These are phyloP conservation scores for Polyodon spathula DNA, from an alignment of 2,113 vertebrate genomes.

Conservation along the genomic window DNA sequence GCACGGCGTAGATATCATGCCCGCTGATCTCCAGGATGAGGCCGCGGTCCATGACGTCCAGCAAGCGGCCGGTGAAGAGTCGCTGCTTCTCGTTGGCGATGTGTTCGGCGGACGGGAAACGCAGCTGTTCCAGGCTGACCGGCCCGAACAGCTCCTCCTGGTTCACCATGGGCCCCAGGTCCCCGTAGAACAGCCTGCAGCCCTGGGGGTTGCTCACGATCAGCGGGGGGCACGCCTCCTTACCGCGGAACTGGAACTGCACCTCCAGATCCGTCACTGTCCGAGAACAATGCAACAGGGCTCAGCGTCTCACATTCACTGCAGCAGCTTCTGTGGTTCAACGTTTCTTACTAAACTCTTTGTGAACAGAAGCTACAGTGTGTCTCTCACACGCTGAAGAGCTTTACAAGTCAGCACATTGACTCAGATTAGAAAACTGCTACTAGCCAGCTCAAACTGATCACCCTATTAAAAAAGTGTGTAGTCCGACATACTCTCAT, in stretches of 20 bases:
- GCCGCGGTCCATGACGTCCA: constrained; percentile 96
- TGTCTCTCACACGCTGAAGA: too few species aligned
- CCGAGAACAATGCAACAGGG: too few species aligned
- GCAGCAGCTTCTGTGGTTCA: too few species aligned
- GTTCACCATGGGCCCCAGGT: constrained; percentile 93
- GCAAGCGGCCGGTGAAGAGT: constrained; percentile 83
- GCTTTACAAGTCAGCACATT: too few species aligned
- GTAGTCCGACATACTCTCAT: too few species aligned
- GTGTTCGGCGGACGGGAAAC: constrained; percentile 85
- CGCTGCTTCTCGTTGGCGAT: constrained; percentile 90
- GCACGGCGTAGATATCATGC: constrained; percentile 88
- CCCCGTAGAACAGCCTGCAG: constrained; percentile 91
- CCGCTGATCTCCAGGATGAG: constrained; percentile 93
- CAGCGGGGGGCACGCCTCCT: constrained; percentile 71
- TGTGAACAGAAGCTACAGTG: too few species aligned
- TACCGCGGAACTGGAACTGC: constrained; percentile 87
- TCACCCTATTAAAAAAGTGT: too few species aligned
- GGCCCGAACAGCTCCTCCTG: constrained; percentile 97
- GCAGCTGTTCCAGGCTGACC: constrained; percentile 83
- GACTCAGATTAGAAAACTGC: too few species aligned
- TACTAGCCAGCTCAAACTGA: too few species aligned
- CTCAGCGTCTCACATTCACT: too few species aligned
- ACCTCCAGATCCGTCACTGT: constrained; percentile 98
- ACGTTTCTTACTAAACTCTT: too few species aligned
- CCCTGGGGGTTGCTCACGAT: constrained; percentile 91